A percentile compares a stretch with the other conserved stretches of the same genome.
These are phyloP conservation scores for Hermatobates lingyangjiaoensis DNA, from an alignment of 1,140 invertebrate genomes.

Conservation along the genomic window DNA sequence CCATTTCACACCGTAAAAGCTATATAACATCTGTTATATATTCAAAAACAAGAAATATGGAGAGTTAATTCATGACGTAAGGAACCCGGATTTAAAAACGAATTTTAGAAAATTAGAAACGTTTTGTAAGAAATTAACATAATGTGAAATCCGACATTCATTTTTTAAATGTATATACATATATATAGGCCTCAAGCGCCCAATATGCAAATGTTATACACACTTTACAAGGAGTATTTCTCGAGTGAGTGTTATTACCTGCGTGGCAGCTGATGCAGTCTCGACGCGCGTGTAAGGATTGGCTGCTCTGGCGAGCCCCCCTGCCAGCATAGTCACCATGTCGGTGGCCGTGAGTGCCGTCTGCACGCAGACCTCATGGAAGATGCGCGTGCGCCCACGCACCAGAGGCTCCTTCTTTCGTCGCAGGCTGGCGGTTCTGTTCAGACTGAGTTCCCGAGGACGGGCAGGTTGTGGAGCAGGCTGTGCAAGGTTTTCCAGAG, in stretches of 20 bases:
- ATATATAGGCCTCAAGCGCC: neutral
- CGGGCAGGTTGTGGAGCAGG: constrained; percentile 24
- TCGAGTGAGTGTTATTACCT: constrained; percentile 15
- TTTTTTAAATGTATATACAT: too few relatives aligned
- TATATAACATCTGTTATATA: too few relatives aligned
- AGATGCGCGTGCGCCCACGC: constrained; percentile 51
- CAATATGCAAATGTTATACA: neutral
- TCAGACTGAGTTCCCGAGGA: constrained; percentile 23
- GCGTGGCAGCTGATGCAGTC: constrained; percentile 11
- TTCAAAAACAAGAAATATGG: too few relatives aligned
- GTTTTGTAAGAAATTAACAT: too few relatives aligned
- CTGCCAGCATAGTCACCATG: constrained; percentile 44
- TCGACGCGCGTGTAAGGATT: constrained; percentile 14
- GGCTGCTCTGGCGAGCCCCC: constrained; percentile 25
- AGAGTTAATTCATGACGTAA: too few relatives aligned
- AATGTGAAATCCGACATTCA: too few relatives aligned
- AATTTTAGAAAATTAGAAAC: too few relatives aligned
- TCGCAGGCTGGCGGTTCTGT: constrained; percentile 19
- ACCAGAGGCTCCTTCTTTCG: constrained; percentile 18
- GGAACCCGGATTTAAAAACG: too few relatives aligned
- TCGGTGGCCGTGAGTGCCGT: constrained; percentile 49
- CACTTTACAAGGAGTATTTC: neutral
- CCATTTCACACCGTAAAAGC: too few relatives aligned
- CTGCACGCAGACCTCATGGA: constrained; percentile 53
- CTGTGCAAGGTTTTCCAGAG: constrained; percentile 11